Base-by-base conservation (phyloP, 2,113 vertebrate genomes). In the Prunella fulvescens region DNA sequence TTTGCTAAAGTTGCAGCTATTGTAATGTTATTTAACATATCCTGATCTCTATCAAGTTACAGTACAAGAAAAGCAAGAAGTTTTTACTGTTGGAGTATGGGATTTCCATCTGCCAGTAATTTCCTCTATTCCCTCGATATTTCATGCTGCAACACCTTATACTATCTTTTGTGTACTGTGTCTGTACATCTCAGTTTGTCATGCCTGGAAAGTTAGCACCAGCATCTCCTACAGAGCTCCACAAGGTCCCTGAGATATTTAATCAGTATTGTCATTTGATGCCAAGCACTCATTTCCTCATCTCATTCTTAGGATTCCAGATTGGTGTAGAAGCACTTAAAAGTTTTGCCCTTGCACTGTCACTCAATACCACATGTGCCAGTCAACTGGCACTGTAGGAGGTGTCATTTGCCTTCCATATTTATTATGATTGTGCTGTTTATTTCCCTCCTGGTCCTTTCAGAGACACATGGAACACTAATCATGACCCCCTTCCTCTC, bases 281-380 rank as follows among this genome's bases (percentile, higher is more conserved):
- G 26, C 5, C 54, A 66, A 74, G 17, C 10, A 40, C 16, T 82
- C 4, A 2, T 65, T 95, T 74, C 11, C 28, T 48, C 45, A 29
- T 73, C 42, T 82, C 77, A 37, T 76, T 90, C 71, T 65, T 61
- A 50, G 50, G 14, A 76, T 82, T 88, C n/a, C 37, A 48, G 9
- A 57, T 4, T 57, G 16, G 5, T 57, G 53, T 57, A 64, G 28
- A 85, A 82, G 7, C 11, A 51, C 16, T 71, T 71, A 39, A 4
- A 85, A 72, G 26, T 85, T 91, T 92, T 90, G 85, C 28, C 81
- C 85, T 96, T 90, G 57, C 66, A 35, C 40, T 84, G 66, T 82
- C 81, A 61, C 83, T 88, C 80, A 44, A 10, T 85, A 50, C 13
- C 42, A 66, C 57, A 54, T 25, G 19, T 87, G 81, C 73, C 83